A percentile compares a stretch with the other conserved stretches of the same genome.
These are phyloP conservation scores for Caloenas nicobarica DNA, from an alignment of 2,113 vertebrate genomes.

Conservation along the genomic window DNA sequence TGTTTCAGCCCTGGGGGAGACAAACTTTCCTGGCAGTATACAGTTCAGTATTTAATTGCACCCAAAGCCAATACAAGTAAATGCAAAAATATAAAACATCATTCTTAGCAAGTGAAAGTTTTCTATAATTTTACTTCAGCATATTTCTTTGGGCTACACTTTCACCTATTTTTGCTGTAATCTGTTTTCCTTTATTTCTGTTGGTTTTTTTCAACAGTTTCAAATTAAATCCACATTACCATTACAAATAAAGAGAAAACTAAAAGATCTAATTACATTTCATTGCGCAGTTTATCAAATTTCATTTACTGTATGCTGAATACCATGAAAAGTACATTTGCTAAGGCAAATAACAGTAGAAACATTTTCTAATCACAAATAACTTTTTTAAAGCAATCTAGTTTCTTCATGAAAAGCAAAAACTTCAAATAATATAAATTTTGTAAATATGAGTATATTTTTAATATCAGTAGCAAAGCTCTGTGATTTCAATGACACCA, in stretches of 20 bases:
- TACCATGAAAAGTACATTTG: neutral
- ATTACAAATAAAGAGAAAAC: neutral
- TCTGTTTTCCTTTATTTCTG: neutral
- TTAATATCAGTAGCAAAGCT: neutral
- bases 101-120: neutral
- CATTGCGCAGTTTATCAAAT: neutral
- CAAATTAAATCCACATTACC: conserved; percentile 7
- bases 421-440: neutral
- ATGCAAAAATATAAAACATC: neutral
- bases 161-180: neutral
- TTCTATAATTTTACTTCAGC: neutral
- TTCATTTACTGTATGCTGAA: neutral
- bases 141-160: neutral
- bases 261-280: neutral
- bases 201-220: neutral
- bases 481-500: neutral
- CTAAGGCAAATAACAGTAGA: neutral
- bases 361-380: neutral
- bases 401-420: neutral
- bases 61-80: neutral
- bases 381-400: neutral
- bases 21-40: neutral
- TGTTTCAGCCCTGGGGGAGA: conserved; percentile 17
- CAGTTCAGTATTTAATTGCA: conserved; percentile 28
- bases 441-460: neutral